phyloP scores from a whole-genome alignment of 2,113 vertebrate genomes.

The Amblyornis subalaris region DNA sequence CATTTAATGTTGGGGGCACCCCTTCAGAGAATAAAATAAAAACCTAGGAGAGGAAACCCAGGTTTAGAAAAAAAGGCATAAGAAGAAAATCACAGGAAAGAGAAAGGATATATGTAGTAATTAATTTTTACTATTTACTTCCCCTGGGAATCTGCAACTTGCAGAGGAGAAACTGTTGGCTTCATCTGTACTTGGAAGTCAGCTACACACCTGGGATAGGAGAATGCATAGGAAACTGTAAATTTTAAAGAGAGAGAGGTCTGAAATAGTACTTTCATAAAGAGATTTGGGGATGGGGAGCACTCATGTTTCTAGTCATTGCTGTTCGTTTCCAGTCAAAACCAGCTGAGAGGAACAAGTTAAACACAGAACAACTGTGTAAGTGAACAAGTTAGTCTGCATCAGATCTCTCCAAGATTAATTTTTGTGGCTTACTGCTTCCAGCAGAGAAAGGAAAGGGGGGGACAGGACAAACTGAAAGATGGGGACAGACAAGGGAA shows the following conservation, averaged over 20 bases:
- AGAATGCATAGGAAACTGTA: background rate
- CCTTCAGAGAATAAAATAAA: background rate
- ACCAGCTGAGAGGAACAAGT: background rate
- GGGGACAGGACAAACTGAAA: fast-evolving
- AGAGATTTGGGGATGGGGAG: background rate
- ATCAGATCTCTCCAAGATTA: background rate
- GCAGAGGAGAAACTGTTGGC: background rate
- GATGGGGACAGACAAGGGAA: background rate
- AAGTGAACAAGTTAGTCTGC: background rate
- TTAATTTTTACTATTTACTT: background rate
- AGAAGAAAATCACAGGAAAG: background rate
- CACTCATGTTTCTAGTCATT: background rate
- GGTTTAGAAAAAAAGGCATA: background rate
- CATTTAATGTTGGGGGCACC: background rate
- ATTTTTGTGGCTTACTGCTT: background rate
- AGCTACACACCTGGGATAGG: background rate
- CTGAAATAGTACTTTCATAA: background rate
- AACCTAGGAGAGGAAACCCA: background rate
- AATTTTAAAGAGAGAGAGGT: background rate
- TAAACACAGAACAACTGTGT: background rate
- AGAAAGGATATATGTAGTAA: background rate
- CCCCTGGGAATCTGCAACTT: background rate
- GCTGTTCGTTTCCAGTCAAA: background rate
- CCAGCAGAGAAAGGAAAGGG: background rate
- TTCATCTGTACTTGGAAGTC: background rate